Base-by-base conservation (phyloP, 2,797 vertebrate species). In the Enteromius radiatus region DNA sequence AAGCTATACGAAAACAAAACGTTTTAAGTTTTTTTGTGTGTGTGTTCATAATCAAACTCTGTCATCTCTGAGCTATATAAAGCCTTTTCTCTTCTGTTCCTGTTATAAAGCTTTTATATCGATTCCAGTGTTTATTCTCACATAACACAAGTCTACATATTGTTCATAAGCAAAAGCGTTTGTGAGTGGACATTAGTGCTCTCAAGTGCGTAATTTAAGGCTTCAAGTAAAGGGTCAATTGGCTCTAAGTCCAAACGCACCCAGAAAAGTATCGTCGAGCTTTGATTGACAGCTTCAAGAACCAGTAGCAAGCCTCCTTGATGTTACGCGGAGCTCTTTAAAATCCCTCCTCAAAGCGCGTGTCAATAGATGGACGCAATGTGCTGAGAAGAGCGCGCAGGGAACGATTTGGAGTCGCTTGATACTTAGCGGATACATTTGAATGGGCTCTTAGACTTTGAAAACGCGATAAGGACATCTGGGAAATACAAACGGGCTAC, bases 281-380 rank as follows among this genome's bases (percentile, higher is more conserved):
- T 87, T 90, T 95, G 96, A 97, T 91, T 97, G 97, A 94, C 96
- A 95, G 93, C 84, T 36, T 84, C 65, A 78, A 80, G 90, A 93
- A 92, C 97, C 97, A 99, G 92, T 98, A 90, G 93, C 67, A 93
- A 94, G 88, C 90, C 84, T 47, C 85, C 88, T 76, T 89, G 92
- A 89, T 90, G 91, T 92, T 91, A 87, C 92, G 91, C 92, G 90
- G 92, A 93, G 89, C 85, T 94, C 94, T 95, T 97, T 97, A 97
- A 96, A 96, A 95, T 95, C 95, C 95, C 91, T 93, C 91, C 88
- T 91, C 87, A 88, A 93, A 90, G 90, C 88, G 81, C 69, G 92
- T 92, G 91, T 93, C 94, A 95, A 95, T 93, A 93, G 95, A 96
- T 96, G 96, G 96, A 91, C 87, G 87, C 89, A 84, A 84, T 82